phyloP scores from a whole-genome alignment of 1,140 invertebrate species.

The Drosophila persimilis region DNA sequence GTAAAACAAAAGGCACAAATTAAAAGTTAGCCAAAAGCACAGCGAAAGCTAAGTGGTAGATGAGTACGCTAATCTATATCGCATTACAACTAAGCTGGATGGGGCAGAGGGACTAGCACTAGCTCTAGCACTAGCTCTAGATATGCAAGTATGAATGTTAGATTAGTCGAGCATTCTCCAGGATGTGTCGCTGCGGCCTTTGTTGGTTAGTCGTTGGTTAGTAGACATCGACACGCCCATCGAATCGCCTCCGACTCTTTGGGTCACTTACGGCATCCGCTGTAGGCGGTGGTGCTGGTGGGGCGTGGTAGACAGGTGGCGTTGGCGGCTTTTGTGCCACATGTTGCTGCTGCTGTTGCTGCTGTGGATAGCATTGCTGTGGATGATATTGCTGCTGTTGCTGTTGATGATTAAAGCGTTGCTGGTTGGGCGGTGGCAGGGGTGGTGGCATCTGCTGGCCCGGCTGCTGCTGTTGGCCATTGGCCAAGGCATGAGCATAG shows the following conservation, averaged over 20 bases:
- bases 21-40: slow-evolving; percentile 45
- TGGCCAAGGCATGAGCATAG: slow-evolving; percentile 51
- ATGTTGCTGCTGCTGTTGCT: slow-evolving; percentile 42
- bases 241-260: neutral
- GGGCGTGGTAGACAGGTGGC: slow-evolving; percentile 61
- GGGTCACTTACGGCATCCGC: slow-evolving; percentile 74
- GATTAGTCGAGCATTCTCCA: slow-evolving; percentile 5
- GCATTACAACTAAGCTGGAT: slow-evolving; percentile 49
- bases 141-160: slow-evolving; percentile 16
- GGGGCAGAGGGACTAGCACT: slow-evolving; percentile 9
- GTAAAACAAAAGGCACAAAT: slow-evolving; percentile 47
- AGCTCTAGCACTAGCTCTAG: neutral
- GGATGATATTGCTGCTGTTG: slow-evolving; percentile 27
- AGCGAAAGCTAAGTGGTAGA: slow-evolving; percentile 20
- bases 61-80: slow-evolving; percentile 40
- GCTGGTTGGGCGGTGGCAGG: slow-evolving; percentile 53
- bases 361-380: slow-evolving; percentile 29
- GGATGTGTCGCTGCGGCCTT: slow-evolving; percentile 7
- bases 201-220: slow-evolving; percentile 48
- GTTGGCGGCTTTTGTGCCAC: slow-evolving; percentile 36
- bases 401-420: slow-evolving; percentile 42
- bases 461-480: slow-evolving; percentile 41
- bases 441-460: slow-evolving; percentile 46
- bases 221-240: slow-evolving; percentile 32
- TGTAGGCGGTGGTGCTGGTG: slow-evolving; percentile 51